Percentiles rank a stretch among this genome's conserved stretches.
These are phyloP conservation scores for Drosophila atroscutellata DNA, from an alignment of 2,888 invertebrate species.

Conservation along the genomic window DNA sequence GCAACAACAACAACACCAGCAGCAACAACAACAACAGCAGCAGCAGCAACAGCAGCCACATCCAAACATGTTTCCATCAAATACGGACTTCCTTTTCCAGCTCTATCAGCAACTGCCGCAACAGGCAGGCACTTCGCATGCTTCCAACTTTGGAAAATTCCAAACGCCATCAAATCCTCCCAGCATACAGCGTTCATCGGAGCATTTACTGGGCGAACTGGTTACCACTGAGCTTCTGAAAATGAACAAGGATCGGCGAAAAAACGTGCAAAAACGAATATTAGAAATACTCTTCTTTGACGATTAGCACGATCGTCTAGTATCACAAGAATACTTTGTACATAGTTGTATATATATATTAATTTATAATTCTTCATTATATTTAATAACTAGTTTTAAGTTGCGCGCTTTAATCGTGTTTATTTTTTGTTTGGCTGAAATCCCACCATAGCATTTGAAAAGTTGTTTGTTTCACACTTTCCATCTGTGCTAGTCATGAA, in stretches of 20 bases:
- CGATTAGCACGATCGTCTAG: slow-evolving; percentile 67
- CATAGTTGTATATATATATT: slow-evolving; percentile 36
- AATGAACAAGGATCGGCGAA: slow-evolving; percentile 84
- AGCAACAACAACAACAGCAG: slow-evolving; percentile 51
- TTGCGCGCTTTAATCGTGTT: slow-evolving; percentile 19
- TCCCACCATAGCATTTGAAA: slow-evolving; percentile 68
- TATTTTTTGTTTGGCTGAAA: slow-evolving; percentile 22
- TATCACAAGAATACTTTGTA: slow-evolving; percentile 47
- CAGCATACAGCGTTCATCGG: slow-evolving; percentile 81
- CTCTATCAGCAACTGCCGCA: slow-evolving; percentile 83
- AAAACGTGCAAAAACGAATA: slow-evolving; percentile 84
- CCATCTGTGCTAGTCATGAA: slow-evolving; percentile 66
- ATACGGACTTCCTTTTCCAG: slow-evolving; percentile 83
- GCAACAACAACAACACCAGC: slow-evolving; percentile 53
- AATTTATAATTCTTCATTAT: slow-evolving; percentile 9
- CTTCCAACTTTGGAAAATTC: slow-evolving; percentile 76
- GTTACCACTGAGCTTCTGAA: slow-evolving; percentile 84
- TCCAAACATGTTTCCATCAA: slow-evolving; percentile 79
- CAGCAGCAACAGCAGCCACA: slow-evolving; percentile 56
- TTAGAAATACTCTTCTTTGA: slow-evolving; percentile 85
- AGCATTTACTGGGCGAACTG: slow-evolving; percentile 84
- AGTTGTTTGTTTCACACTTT: slow-evolving; percentile 40
- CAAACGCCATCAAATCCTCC: slow-evolving; percentile 74
- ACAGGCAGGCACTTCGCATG: slow-evolving; percentile 67
- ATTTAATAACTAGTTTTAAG: slow-evolving; percentile 14